Evolutionary conservation across 2,888 invertebrate species (phyloP), one percentile per base, ranked within the genome.

Genomic region (Tyria jacobaeae): DNA sequence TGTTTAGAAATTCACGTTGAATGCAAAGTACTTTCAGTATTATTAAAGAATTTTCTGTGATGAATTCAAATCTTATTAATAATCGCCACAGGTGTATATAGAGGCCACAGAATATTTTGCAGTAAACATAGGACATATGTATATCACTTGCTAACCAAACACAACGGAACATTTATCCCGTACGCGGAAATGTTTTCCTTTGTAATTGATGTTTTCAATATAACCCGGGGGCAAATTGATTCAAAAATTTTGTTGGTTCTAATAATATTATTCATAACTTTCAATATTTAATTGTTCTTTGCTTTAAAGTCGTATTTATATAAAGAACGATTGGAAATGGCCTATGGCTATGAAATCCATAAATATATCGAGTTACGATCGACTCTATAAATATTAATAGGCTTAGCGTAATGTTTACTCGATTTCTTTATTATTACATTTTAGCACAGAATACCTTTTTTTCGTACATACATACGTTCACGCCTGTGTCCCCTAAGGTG

Each of bases 241-340:
- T 39, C n/a, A 37, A 37, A 53, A 53, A 9, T 39, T 25, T 53
- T 53, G 37, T 39, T 53, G 37, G 37, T 37, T n/a, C 37, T 25
- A 53, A 53, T 37, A 39, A 53, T 53, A 25, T n/a, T 35, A 21
- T 53, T 24, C n/a, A 53, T 34, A n/a, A 24, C 37, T 53, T 25
- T 39, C 37, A n/a, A 53, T 14, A 21, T 37, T 53, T n/a, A n/a
- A 35, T 37, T 37, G n/a, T 15, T n/a, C 35, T n/a, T 37, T 37
- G 15, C 9, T 14, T 52, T n/a, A 25, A 41, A 41, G 10, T 17
- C 17, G 41, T 21, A 41, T 41, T 41, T 41, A 3, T 10, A 41
- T 2, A 41, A 21, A 10, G 10, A 21, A 1, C 9, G 41, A 17
- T 41, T 41, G 1, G 41, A 41, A 9, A 2, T 2, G 9, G 9